Percentiles rank a stretch among this genome's conserved stretches.
Conservation (phyloP, 2,797 vertebrate genomes). For the Pangasius krempfi region DNA sequence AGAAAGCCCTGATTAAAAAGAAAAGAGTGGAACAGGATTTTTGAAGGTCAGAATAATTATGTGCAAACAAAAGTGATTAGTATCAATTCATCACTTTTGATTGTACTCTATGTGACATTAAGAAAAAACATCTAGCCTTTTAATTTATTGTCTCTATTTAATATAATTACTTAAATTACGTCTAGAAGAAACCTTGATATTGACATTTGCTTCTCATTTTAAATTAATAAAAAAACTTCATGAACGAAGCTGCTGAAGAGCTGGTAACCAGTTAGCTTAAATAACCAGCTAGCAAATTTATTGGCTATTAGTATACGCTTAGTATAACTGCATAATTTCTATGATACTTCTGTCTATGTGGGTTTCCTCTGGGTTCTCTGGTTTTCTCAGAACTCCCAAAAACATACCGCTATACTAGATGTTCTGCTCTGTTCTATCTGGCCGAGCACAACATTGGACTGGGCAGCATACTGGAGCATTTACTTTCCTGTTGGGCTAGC, state of each 20-base stretch:
- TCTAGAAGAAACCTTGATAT: neutral
- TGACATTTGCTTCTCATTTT: neutral
- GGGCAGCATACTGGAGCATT: neutral
- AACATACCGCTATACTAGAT: neutral
- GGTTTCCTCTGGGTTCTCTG: neutral
- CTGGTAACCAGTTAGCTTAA: neutral
- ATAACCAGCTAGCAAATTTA: neutral
- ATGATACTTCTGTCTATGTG: no score
- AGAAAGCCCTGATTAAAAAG: constrained; percentile 5
- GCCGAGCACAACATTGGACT: neutral
- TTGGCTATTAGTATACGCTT: neutral
- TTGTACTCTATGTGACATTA: neutral
- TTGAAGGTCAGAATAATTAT: constrained; percentile 17
- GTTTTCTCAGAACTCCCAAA: neutral
- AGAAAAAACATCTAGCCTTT: neutral
- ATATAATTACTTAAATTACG: neutral
- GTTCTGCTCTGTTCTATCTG: neutral
- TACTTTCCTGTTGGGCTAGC: neutral
- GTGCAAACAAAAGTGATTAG: neutral
- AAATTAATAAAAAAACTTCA: neutral
- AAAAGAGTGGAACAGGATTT: neutral
- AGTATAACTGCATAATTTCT: neutral
- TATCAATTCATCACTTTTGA: neutral
- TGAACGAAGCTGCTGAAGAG: neutral
- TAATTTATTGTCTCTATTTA: neutral